These are phyloP conservation scores for Andrena minutula DNA, from an alignment of 2,888 invertebrate species.

Conservation along the genomic window DNA sequence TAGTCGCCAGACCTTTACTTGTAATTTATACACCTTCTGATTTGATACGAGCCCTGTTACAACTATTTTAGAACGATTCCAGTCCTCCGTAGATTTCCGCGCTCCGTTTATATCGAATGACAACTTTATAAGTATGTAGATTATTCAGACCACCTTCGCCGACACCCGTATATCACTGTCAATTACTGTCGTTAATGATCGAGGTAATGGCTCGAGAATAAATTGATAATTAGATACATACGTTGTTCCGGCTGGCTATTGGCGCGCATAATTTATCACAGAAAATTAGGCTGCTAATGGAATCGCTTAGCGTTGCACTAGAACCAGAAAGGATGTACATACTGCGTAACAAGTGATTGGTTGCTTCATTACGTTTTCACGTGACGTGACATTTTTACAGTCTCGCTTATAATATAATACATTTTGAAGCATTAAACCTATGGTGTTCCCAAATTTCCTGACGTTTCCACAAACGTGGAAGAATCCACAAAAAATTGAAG, in stretches of 20 bases:
- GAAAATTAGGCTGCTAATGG: constrained; percentile 58
- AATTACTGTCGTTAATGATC: constrained; percentile 48
- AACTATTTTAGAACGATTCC: too few species aligned
- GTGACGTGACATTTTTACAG: background rate
- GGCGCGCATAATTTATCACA: constrained; percentile 53
- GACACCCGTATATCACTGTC: constrained; percentile 21
- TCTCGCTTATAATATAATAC: too few species aligned
- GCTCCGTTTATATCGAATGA: background rate
- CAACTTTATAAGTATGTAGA: constrained; percentile 10
- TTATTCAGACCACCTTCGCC: constrained; percentile 8
- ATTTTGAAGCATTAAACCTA: background rate
- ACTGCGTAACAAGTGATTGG: background rate
- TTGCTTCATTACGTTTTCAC: background rate
- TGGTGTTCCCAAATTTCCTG: background rate
- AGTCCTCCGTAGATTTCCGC: too few species aligned
- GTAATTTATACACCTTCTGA: too few species aligned
- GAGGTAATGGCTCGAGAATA: constrained; percentile 55
- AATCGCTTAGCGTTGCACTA: constrained; percentile 47
- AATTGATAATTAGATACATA: constrained; percentile 60
- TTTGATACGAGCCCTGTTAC: too few species aligned
- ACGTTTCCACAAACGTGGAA: too few species aligned
- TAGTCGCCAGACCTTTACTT: too few species aligned
- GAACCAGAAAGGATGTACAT: constrained; percentile 22
- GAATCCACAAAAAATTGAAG: too few species aligned
- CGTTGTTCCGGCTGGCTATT: constrained; percentile 33